Evolutionary conservation across 2,113 vertebrate species (phyloP), one percentile per base, ranked within the genome.

Genomic region (Scophthalmus maximus): DNA sequence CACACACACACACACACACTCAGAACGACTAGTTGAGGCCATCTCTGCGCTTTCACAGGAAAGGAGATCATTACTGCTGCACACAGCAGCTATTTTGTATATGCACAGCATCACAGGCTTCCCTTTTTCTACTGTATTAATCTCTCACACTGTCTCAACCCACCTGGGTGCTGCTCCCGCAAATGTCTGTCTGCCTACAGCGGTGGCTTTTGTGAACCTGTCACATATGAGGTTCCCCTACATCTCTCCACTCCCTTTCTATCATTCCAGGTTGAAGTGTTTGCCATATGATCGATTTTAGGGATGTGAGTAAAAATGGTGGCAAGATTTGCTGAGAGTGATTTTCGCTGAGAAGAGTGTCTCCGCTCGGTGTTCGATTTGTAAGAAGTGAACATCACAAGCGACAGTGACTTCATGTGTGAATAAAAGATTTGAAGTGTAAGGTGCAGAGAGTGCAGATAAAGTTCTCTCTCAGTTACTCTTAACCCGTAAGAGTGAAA

Each of bases 61-160:
- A 82, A 76, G 72, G 60, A 89, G 81, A 86, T 88, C 87, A 91
- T 89, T 91, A 91, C 88, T 20, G 85, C 73, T 78, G 86, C 82
- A 89, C 86, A 86, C 89, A 85, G 87, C 82, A 88, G 85, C 81
- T 87, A 77, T 90, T 91, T 87, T 89, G 82, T 81, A 82, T 88
- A 86, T 82, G 81, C 68, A 87, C 85, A 81, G 55, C 88, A 89
- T 87, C 79, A 90, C 81, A 90, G 71, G 46, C 67, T 27, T 42
- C 42, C 52, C 73, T 52, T 85, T 59, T 61, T 71, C 80, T 61
- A 5, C 77, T 10, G 29, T 40, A 74, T 84, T 83, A 72, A 83
- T 90, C 77, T 81, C 44, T 3, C 32, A 6, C 32, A 6, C 32
- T 34, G 32, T 34, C 32, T 34, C 32, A 87, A 85, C 78, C 87